phyloP scores from a whole-genome alignment of 2,113 vertebrate genomes.

The Paradisaea rubra region DNA sequence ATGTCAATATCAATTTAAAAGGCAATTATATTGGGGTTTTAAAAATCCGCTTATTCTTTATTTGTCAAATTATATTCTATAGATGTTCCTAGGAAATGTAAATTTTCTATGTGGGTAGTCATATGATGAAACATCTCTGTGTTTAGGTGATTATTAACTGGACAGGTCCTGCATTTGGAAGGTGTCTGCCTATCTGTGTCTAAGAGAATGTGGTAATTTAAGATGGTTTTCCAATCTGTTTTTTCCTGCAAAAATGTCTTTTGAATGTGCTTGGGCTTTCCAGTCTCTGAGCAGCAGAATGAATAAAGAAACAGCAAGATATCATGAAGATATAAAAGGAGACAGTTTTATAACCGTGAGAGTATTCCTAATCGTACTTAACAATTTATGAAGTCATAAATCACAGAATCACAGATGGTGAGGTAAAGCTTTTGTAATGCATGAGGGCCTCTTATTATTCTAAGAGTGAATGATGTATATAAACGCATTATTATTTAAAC shows the following conservation, averaged over 20 bases:
- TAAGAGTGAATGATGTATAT: not conserved
- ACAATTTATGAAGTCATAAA: conserved; percentile 39
- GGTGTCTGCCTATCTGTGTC: not conserved
- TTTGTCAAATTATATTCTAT: not conserved
- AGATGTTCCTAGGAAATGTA: not conserved
- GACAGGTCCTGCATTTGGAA: not conserved
- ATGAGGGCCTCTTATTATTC: conserved; percentile 4
- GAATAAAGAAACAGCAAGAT: not conserved
- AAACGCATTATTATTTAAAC: not conserved
- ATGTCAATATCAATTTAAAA: not conserved
- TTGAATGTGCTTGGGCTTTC: not conserved
- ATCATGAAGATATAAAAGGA: not conserved
- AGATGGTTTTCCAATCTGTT: not conserved
- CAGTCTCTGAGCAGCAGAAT: not conserved
- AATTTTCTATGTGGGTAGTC: not conserved
- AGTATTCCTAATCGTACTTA: not conserved
- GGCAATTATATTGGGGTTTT: not conserved
- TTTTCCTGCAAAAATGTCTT: not conserved
- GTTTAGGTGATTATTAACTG: not conserved
- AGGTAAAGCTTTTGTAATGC: conserved; percentile 24
- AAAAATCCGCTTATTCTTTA: not conserved
- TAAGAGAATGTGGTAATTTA: not conserved
- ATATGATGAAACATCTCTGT: not conserved
- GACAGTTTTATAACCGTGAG: conserved; percentile 10
- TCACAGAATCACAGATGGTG: conserved; percentile 7